phyloP scores from a whole-genome alignment of 2,113 vertebrate species.

The Saccopteryx bilineata region DNA sequence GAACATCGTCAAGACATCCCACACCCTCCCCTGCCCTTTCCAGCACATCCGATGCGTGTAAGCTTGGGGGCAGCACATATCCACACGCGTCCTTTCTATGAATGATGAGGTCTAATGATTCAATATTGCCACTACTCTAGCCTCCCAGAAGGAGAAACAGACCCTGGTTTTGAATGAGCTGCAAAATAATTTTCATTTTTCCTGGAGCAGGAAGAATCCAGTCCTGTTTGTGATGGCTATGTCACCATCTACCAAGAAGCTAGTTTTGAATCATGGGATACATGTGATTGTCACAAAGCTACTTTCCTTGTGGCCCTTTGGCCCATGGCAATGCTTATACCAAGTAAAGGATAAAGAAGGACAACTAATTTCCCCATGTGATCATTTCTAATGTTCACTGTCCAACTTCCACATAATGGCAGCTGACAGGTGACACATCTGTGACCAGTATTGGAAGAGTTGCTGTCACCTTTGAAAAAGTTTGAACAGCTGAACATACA shows the following conservation, averaged over 20 bases:
- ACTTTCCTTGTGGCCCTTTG: not conserved
- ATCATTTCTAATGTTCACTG: not conserved
- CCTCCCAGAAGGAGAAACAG: not conserved
- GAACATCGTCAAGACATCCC: accelerated
- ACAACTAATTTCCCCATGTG: not conserved
- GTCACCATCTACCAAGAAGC: too few relatives aligned
- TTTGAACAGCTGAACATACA: not conserved
- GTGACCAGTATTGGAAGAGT: not conserved
- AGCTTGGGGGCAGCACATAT: not conserved
- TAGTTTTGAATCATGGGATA: not conserved
- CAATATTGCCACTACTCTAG: not conserved
- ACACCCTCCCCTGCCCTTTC: accelerated
- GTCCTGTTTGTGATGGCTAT: not conserved
- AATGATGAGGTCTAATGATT: not conserved
- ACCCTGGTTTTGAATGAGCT: not conserved
- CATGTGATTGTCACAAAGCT: not conserved
- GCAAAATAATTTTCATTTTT: not conserved
- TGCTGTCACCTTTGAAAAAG: not conserved
- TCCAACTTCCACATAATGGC: not conserved
- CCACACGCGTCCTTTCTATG: not conserved
- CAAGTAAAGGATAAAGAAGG: not conserved
- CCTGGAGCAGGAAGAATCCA: not conserved
- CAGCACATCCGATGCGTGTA: not conserved
- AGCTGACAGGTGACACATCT: not conserved
- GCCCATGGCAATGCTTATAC: not conserved